Percentiles rank a stretch among this genome's conserved stretches.
Evolutionary conservation across 2,113 vertebrate genomes (phyloP).

Genomic region (Xenopus borealis): DNA sequence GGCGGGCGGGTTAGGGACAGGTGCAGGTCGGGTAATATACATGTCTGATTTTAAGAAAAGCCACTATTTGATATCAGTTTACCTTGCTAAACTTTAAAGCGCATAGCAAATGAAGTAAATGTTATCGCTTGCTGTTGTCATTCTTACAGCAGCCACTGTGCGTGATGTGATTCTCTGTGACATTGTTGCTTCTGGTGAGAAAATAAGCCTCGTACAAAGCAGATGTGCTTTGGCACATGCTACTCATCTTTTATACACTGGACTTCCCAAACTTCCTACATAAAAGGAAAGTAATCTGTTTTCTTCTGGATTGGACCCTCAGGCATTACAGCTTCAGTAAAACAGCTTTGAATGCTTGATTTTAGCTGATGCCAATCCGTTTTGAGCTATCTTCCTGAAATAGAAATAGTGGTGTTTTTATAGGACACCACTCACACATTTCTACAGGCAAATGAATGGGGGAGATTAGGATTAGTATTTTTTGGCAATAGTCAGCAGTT

Average conservation of each 20-base stretch:
- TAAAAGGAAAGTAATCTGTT: conserved; percentile 26
- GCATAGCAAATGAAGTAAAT: background rate
- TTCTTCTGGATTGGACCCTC: conserved; percentile 22
- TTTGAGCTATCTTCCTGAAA: conserved; percentile 5
- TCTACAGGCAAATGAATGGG: background rate
- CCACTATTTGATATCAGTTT: no score
- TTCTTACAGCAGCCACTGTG: conserved; percentile 23
- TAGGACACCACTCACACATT: background rate
- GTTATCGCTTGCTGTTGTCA: conserved; percentile 30
- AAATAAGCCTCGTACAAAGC: conserved; percentile 14
- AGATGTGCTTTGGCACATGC: conserved; percentile 31
- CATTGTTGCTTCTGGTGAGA: conserved; percentile 27
- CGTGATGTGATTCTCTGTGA: conserved; percentile 28
- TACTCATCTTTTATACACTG: conserved; percentile 15
- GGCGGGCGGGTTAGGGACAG: no score
- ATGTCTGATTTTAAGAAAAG: no score
- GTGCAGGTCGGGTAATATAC: no score
- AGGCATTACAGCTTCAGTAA: conserved; percentile 18
- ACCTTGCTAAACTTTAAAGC: no score
- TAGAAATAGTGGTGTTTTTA: background rate
- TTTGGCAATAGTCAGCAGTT: no score
- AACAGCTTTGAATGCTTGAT: conserved; percentile 20
- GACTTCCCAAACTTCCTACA: conserved; percentile 34
- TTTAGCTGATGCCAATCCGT: conserved; percentile 28
- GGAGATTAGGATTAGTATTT: background rate